Evolutionary conservation across 2,888 invertebrate genomes (phyloP).

Genomic region (Kryphioiulus occultus): DNA sequence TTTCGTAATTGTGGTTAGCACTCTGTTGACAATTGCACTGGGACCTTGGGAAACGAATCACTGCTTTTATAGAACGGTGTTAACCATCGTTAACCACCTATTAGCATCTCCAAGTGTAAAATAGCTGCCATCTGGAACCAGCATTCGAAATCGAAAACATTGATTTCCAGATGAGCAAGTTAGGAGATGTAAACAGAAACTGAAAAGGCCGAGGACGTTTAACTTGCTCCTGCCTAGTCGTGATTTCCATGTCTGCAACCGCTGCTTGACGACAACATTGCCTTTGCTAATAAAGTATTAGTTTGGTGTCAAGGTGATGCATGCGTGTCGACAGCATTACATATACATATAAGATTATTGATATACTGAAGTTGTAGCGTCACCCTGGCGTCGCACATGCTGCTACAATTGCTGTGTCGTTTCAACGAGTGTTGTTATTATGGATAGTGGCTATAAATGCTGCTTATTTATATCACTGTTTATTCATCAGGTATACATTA

Average conservation of each 20-base stretch:
- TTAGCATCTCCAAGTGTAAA: not conserved
- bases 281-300: not conserved
- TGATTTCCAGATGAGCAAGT: not conserved
- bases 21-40: not conserved
- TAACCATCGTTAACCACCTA: not conserved
- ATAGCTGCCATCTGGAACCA: not conserved
- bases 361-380: not conserved
- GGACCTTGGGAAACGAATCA: not conserved
- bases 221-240: not conserved
- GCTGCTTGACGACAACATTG: not conserved
- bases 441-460: too few species aligned
- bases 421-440: too few species aligned
- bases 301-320: slow-evolving; percentile 3
- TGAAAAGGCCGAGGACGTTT: not conserved
- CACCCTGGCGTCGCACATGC: not conserved
- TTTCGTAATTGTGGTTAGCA: slow-evolving; percentile 18
- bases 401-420: too few species aligned
- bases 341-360: not conserved
- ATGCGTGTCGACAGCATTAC: not conserved
- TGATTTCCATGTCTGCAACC: not conserved
- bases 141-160: not conserved
- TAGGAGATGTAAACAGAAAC: not conserved
- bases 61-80: not conserved
- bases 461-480: too few species aligned
- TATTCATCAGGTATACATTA: too few species aligned